A percentile compares a stretch with the other conserved stretches of the same genome.
These are phyloP conservation scores for Drosophila austrosaltans DNA, from an alignment of 2,888 invertebrate species.

Conservation along the genomic window DNA sequence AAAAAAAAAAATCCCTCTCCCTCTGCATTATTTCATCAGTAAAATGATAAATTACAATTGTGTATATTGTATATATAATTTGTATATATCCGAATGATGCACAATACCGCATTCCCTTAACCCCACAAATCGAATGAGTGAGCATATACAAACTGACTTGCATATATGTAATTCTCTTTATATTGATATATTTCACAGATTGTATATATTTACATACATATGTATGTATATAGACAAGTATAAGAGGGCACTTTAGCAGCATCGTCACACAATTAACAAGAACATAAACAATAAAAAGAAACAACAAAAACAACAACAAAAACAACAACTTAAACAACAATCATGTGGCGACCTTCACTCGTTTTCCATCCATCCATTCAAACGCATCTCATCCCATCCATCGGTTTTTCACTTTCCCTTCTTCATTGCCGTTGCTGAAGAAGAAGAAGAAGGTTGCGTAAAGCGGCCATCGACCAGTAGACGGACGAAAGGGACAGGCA, in stretches of 20 bases:
- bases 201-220: neutral
- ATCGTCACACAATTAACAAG: conserved; percentile 11
- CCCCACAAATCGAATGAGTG: neutral
- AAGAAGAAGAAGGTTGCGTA: conserved; percentile 57
- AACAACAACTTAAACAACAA: neutral
- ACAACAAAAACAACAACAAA: neutral
- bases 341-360: conserved; percentile 62
- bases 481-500: neutral
- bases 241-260: neutral
- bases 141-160: neutral
- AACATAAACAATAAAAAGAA: conserved; percentile 5
- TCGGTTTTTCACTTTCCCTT: neutral
- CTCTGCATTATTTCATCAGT: conserved; percentile 7
- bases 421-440: conserved; percentile 25
- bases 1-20: neutral
- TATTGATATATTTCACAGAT: neutral
- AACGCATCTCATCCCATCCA: neutral
- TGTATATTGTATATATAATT: neutral
- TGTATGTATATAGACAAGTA: neutral
- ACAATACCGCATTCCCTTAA: neutral
- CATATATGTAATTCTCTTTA: neutral
- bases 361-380: conserved; percentile 44
- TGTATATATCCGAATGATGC: neutral
- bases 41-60: conserved; percentile 4
- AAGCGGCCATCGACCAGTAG: conserved; percentile 44